Conservation (phyloP, 2,888 invertebrate genomes). For the Ophioninae sp. region DNA sequence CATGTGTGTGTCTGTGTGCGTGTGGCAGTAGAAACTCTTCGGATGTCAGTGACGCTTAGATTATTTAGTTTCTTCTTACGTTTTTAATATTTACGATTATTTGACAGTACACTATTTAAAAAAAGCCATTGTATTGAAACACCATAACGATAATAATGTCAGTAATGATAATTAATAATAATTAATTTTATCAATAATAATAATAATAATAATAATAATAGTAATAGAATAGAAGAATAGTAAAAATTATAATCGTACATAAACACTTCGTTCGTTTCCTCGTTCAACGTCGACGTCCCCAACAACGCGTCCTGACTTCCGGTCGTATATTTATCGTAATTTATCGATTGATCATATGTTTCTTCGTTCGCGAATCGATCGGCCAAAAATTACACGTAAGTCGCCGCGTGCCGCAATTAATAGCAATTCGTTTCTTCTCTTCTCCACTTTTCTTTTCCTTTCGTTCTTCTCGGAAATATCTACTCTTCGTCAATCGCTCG, state of each 20-base stretch:
- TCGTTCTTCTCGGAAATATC: conserved; percentile 37
- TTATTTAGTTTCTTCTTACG: conserved; percentile 36
- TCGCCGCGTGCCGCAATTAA: conserved; percentile 63
- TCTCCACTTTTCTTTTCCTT: conserved; percentile 22
- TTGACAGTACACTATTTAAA: conserved; percentile 53
- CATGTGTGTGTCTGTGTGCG: neutral
- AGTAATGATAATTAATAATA: conserved; percentile 6
- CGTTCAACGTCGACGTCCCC: conserved; percentile 51
- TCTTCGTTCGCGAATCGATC: conserved; percentile 20
- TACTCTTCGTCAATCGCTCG: conserved; percentile 33
- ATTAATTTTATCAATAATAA: conserved; percentile 32
- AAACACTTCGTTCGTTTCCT: conserved; percentile 35
- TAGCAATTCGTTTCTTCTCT: neutral
- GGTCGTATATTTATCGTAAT: neutral
- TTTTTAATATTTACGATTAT: conserved; percentile 29
- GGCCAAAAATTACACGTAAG: conserved; percentile 49
- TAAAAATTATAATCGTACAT: conserved; percentile 45
- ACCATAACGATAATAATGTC: conserved; percentile 19
- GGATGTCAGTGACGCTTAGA: conserved; percentile 63
- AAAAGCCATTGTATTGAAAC: conserved; percentile 46
- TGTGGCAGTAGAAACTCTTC: conserved; percentile 67
- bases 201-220: conserved; percentile 43
- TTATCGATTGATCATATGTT: conserved; percentile 18
- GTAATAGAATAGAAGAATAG: conserved; percentile 2
- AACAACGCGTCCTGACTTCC: conserved; percentile 38